Evolutionary conservation across 2,888 invertebrate genomes (phyloP).

Genomic region (Apamea monoglypha): DNA sequence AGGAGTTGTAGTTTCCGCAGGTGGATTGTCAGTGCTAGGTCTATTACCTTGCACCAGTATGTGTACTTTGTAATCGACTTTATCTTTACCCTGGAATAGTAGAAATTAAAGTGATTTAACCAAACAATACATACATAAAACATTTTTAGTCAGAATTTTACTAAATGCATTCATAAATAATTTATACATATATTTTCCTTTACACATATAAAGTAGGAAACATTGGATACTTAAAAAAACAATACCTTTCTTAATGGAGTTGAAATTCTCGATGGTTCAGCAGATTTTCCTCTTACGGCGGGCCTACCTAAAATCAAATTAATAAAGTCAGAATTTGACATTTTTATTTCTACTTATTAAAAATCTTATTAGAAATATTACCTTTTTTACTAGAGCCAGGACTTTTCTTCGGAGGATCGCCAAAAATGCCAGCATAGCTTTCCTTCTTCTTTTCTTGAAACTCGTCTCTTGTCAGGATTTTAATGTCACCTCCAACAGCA

Average conservation of each 20-base stretch:
- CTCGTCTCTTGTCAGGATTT: conserved; percentile 92
- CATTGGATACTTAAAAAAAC: background rate
- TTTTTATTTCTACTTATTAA: background rate
- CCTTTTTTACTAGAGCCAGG: conserved; percentile 80
- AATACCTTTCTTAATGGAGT: conserved; percentile 81
- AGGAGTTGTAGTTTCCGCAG: conserved; percentile 64
- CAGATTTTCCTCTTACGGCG: conserved; percentile 67
- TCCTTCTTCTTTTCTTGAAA: conserved; percentile 86
- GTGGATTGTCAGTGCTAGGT: conserved; percentile 71
- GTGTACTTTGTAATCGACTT: conserved; percentile 91
- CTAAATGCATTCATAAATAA: background rate
- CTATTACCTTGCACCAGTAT: conserved; percentile 91
- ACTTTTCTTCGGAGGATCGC: conserved; percentile 80
- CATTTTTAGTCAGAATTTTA: background rate
- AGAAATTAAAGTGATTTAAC: conserved; percentile 27
- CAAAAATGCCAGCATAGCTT: conserved; percentile 87
- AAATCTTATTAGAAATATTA: conserved; percentile 47
- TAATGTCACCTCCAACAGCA: conserved; percentile 92
- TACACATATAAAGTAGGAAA: background rate
- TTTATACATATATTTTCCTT: background rate
- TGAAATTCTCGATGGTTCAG: conserved; percentile 72
- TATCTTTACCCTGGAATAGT: conserved; percentile 83
- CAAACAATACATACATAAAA: background rate
- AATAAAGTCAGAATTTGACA: background rate
- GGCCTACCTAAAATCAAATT: conserved; percentile 73